Base-by-base conservation (phyloP, 2,888 invertebrate species). In the Drosophila putrida region DNA sequence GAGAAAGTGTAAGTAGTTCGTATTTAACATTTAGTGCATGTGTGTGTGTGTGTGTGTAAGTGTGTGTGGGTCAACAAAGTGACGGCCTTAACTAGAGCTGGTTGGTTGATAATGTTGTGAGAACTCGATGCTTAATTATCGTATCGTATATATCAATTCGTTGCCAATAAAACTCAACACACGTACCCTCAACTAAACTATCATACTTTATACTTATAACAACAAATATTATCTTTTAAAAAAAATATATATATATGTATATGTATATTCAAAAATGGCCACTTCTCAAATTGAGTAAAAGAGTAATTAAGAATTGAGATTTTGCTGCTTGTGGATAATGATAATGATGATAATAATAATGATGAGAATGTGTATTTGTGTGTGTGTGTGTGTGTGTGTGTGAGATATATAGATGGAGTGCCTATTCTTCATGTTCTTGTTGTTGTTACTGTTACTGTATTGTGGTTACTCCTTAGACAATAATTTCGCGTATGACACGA, bases 401-500 rank as follows among this genome's bases (percentile, higher is more conserved):
- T 8, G 44, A 49, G 51, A 62, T 36, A 35, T 55, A 54, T 11
- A 51, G 44, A 58, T 53, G 68, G 58, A 73, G 74, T 73, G 69
- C 69, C 53, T 61, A 44, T 54, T 41, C 31, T 53, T 62, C 36
- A 50, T 50, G 13, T 33, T 61, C 31, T 46, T 54, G 15, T 57
- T 53, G 11, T 57, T 39, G 33, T 41, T 60, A 27, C 44, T 81
- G 36, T 46, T 55, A 25, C 33, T 53, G 59, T 50, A 10, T 13
- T 33, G 41, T 33, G 38, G 27, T 54, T 57, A 55, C 59, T 58
- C 38, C 62, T 91, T 92, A 93, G 91, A 98, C 98, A 93, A 98
- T 98, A 93, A 98, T 98, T 93, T 98, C 98, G 87, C 98, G 95
- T 91, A 98, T 98, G 93, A 98, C 97, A 91, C 98, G 94, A 84